Evolutionary conservation across 2,888 invertebrate genomes (phyloP).

Genomic region (Beris chalybata): DNA sequence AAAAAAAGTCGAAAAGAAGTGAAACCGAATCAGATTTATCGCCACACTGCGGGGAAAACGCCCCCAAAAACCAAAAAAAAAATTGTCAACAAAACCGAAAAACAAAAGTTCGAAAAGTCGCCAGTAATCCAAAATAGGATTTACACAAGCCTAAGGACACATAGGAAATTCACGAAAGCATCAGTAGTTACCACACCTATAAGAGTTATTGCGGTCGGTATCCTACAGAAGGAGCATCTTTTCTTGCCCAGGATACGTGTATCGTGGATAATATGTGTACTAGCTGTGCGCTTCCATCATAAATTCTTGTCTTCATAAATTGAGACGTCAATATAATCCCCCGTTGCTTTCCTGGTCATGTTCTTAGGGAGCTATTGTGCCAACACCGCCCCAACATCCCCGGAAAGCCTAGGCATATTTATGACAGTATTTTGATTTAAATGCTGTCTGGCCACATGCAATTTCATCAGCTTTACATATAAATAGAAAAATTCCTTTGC

Average conservation of each 20-base stretch:
- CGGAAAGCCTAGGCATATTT: neutral
- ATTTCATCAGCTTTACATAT: neutral
- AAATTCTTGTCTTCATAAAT: constrained; percentile 27
- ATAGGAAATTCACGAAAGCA: neutral
- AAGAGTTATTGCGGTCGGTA: constrained; percentile 13
- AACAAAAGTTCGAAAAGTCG: constrained; percentile 16
- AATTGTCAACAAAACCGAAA: neutral
- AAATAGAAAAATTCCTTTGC: neutral
- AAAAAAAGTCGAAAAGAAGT: no score
- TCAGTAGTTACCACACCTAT: constrained; percentile 6
- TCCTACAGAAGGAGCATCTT: neutral
- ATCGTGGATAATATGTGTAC: neutral
- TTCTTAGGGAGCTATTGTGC: neutral
- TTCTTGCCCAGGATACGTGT: neutral
- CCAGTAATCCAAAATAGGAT: constrained; percentile 18
- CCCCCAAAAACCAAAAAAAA: neutral
- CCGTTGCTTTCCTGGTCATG: constrained; percentile 3
- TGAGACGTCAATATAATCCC: constrained; percentile 18
- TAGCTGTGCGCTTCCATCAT: constrained; percentile 10
- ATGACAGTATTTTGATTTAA: constrained; percentile 15
- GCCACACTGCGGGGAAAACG: constrained; percentile 9
- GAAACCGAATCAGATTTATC: constrained; percentile 13
- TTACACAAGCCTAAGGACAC: constrained; percentile 12
- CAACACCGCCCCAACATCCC: neutral
- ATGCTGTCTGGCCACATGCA: constrained; percentile 3